Base-by-base conservation (phyloP, 2,888 invertebrate species). In the Philonicus albiceps region DNA sequence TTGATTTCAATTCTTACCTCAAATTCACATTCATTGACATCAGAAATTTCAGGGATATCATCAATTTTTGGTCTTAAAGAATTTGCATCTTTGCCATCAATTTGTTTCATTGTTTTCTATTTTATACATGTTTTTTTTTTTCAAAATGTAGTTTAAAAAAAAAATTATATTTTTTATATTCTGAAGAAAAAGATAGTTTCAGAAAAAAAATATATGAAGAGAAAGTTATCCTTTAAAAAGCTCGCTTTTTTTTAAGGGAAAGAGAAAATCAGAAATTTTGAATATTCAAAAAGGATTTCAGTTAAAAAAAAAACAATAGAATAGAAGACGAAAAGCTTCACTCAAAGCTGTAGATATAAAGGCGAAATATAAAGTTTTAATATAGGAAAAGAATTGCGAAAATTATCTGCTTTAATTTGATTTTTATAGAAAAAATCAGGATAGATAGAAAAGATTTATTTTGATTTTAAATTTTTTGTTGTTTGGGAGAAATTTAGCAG, bases 21-120 rank as follows among this genome's bases (percentile, higher is more conserved):
- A 87, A 95, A 93, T 94, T 95, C 94, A 89, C 95, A 93, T 8
- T 95, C 95, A 90, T 96, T 8, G 22, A 16, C 95, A 91, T 95
- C 94, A 85, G 95, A 93, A 74, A 94, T 91, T 89, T 93, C 93
- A 34, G 94, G 94, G 86, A 94, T 90, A 16, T 93, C 93, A 89
- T 94, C 93, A 7, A 93, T 93, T 91, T 94, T 94, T 89, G 91
- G 90, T 88, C 90, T 89, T 0, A 90, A 90, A 86, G 90, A 90
- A 75, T 89, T 88, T 7, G 90, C 87, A 80, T 92, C 90, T 89
- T 92, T 92, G 86, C 90, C 91, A 88, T 91, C 92, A 90, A 91
- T 91, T 86, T 89, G 88, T 86, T 88, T 87, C 64, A 87, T 11
- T 8, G 86, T 86, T 85, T 88, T 87, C 86, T 86, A 27, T 80